Evolutionary conservation across 2,888 invertebrate species (phyloP), one percentile per base, ranked within the genome.

Genomic region (Habroteleia sp.): DNA sequence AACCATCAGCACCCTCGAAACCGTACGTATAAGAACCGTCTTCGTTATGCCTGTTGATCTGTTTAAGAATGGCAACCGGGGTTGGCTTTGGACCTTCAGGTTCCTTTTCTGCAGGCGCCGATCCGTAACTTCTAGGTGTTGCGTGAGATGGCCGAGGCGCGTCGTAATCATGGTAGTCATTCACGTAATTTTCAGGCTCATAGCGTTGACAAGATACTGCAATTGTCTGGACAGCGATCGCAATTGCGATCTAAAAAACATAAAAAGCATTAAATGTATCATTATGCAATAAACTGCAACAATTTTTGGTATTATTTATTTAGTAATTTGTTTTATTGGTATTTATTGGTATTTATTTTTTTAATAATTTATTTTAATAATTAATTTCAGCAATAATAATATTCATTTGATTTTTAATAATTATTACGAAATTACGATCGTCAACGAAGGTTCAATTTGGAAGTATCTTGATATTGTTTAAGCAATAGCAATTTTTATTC

Each of bases 21-120:
- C 96, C 96, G 83, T 96, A 96, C 0, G 96, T 96, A 89, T 97
- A 97, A 0, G 96, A 96, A 54, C 96, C 96, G 85, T 96, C 96
- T 86, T 96, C 95, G 82, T 96, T 95, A 90, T 95, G 96, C 86
- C 95, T 93, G 90, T 96, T 95, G 78, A 96, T 96, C 89, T 96
- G 96, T 87, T 96, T 96, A 60, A 96, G 91, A 82, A 96, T 96
- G 33, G 96, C 90, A 41, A 96, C 93, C 0, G 95, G 92, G 0
- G 93, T 91, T 27, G 92, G 90, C 73, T 89, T 90, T 0, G 91
- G 89, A 66, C 90, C 90, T 8, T 83, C 85, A 2, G 88, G 80
- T 17, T 89, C 89, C 10, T 89, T 88, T 63, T 89, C 89, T 0
- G 89, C 81, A 7, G 90, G 86, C 7, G 89, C 81, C 60, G 89